These are phyloP conservation scores for Gallinago media DNA, from an alignment of 2,113 vertebrate genomes.

Conservation along the genomic window DNA sequence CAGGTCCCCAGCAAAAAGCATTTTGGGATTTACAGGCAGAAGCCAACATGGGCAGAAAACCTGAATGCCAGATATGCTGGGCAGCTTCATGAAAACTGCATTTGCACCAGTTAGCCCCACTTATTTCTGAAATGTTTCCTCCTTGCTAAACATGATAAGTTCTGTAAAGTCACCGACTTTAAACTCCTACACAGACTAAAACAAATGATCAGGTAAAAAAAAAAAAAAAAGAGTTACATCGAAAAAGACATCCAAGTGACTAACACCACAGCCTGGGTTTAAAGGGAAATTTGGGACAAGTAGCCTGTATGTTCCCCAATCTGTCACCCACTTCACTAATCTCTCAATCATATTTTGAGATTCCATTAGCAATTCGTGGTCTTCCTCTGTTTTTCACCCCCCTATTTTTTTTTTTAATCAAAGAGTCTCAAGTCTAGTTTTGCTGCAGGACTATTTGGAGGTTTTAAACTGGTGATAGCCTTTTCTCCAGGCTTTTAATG, in stretches of 20 bases:
- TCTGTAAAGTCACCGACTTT: neutral
- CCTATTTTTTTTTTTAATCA: neutral
- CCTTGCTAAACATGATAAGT: neutral
- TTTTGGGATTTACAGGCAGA: neutral
- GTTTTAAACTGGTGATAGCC: neutral
- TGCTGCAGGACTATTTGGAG: neutral
- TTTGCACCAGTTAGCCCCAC: neutral
- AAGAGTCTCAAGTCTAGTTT: neutral
- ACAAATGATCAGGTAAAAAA: neutral
- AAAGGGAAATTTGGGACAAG: neutral
- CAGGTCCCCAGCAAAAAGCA: neutral
- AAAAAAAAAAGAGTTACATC: accelerated
- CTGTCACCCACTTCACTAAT: neutral
- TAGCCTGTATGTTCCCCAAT: neutral
- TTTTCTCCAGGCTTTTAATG: neutral
- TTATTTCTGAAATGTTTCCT: neutral
- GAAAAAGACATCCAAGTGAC: accelerated
- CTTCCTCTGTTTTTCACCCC: neutral
- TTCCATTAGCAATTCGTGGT: neutral
- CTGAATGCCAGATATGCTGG: neutral
- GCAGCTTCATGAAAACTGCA: neutral
- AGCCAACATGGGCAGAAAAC: neutral
- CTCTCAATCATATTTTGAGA: neutral
- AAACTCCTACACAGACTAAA: neutral
- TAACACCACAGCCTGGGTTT: neutral